Percentiles rank a stretch among this genome's conserved stretches.
Evolutionary conservation across 2,888 invertebrate species (phyloP).

Genomic region (Neocrepidodera transversa): DNA sequence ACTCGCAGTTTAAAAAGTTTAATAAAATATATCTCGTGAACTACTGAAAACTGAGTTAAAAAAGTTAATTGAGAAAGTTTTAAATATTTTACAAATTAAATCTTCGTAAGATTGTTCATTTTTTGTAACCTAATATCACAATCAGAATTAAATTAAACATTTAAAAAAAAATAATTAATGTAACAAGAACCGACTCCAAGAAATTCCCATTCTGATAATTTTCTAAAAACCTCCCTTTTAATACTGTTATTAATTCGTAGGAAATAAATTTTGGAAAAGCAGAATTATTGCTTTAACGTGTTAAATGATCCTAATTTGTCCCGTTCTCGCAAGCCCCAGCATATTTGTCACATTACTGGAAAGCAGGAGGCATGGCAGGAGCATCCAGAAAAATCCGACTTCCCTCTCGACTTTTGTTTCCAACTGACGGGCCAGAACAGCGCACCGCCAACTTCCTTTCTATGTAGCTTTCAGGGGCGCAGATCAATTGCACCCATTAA

Average conservation of each 20-base stretch:
- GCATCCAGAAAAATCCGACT: constrained; percentile 14
- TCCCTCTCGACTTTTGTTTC: constrained; percentile 25
- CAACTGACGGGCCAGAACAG: constrained; percentile 14
- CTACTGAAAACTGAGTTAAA: too few species aligned
- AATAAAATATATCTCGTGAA: too few species aligned
- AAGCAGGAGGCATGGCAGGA: constrained; percentile 8
- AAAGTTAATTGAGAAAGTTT: too few species aligned
- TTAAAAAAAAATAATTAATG: too few species aligned
- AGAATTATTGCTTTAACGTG: constrained; percentile 21
- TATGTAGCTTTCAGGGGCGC: constrained; percentile 16
- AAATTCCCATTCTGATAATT: background rate
- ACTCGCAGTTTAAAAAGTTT: too few species aligned
- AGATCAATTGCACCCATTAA: constrained; percentile 10
- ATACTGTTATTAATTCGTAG: constrained; percentile 16
- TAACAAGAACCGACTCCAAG: too few species aligned
- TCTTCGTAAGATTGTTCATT: too few species aligned
- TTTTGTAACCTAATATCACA: too few species aligned
- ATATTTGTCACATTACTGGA: constrained; percentile 24
- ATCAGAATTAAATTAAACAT: too few species aligned
- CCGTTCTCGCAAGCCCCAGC: constrained; percentile 16
- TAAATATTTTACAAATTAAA: too few species aligned
- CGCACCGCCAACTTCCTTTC: constrained; percentile 24
- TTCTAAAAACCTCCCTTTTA: constrained; percentile 15
- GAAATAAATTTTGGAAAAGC: constrained; percentile 23
- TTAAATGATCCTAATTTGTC: constrained; percentile 26